phyloP scores from a whole-genome alignment of 92 coral and sea anemone species.

The Meandrina meandrites region DNA sequence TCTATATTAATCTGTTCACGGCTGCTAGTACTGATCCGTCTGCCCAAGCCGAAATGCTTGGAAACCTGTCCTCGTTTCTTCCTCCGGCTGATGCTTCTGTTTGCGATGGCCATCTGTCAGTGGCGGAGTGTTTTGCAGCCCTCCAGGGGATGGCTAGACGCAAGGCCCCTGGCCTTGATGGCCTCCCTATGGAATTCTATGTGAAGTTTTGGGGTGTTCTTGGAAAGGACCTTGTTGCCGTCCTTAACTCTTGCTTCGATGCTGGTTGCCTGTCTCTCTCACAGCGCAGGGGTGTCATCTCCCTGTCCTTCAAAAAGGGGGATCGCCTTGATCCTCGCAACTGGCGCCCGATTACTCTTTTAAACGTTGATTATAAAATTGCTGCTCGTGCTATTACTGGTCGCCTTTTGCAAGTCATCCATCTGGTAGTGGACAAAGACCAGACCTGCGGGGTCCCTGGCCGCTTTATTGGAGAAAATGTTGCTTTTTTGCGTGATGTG shows the following conservation, averaged over 20 bases:
- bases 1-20: not conserved
- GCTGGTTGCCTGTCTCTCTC: not conserved
- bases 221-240: not conserved
- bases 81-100: not conserved
- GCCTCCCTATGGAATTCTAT: conserved; percentile 19
- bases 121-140: not conserved
- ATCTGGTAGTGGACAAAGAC: not conserved
- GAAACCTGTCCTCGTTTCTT: not conserved
- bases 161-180: conserved; percentile 15
- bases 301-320: not conserved
- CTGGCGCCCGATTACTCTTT: not conserved
- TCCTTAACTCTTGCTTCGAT: not conserved
- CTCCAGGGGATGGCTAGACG: not conserved
- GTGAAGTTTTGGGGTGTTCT: conserved; percentile 3
- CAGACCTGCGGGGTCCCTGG: conserved; percentile 53
- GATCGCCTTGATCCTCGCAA: not conserved
- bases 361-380: not conserved
- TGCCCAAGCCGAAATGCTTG: not conserved
- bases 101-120: conserved; percentile 30
- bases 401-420: not conserved
- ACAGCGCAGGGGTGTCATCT: not conserved
- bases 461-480: not conserved
- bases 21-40: not conserved
- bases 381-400: not conserved
- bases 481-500: not conserved